phyloP scores from a whole-genome alignment of 2,888 invertebrate species.

The Pterostichus niger region DNA sequence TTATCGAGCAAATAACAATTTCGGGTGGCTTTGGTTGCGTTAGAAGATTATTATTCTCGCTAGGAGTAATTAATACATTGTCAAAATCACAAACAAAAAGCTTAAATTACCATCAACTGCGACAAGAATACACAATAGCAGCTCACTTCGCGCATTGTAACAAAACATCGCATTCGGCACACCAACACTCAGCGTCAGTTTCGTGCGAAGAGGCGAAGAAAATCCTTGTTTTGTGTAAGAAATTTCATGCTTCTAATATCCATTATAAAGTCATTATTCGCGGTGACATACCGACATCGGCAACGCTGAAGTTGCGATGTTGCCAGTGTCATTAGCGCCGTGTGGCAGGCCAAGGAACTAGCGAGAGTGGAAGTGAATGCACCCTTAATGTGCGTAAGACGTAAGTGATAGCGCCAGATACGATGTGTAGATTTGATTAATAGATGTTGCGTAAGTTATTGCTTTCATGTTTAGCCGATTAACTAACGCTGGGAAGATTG shows the following conservation, averaged over 20 bases:
- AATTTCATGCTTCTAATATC: slow-evolving; percentile 70
- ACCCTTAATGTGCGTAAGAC: slow-evolving; percentile 50
- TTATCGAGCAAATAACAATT: slow-evolving; percentile 25
- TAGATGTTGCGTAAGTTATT: slow-evolving; percentile 7
- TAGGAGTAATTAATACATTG: slow-evolving; percentile 58
- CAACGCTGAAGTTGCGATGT: slow-evolving; percentile 15
- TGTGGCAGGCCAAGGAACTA: slow-evolving; percentile 19
- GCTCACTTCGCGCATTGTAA: slow-evolving; percentile 15
- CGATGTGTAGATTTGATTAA: slow-evolving; percentile 28
- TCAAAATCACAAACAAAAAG: slow-evolving; percentile 60
- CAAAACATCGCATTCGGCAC: slow-evolving; percentile 53
- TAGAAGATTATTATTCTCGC: slow-evolving; percentile 33
- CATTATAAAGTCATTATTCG: slow-evolving; percentile 73
- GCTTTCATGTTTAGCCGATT: slow-evolving; percentile 14
- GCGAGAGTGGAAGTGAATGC: slow-evolving; percentile 6
- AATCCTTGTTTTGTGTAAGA: slow-evolving; percentile 65
- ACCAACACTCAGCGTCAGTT: slow-evolving; percentile 14
- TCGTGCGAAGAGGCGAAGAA: slow-evolving; percentile 46
- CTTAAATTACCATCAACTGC: slow-evolving; percentile 53
- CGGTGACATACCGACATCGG: slow-evolving; percentile 67
- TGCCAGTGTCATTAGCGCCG: slow-evolving; percentile 43
- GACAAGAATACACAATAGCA: slow-evolving; percentile 42
- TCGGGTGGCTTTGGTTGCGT: neutral
- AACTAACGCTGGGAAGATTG: neutral
- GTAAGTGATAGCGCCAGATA: slow-evolving; percentile 16